These are phyloP conservation scores for Hippopotamyrus pictus DNA, from an alignment of 2,797 vertebrate species.

Conservation along the genomic window DNA sequence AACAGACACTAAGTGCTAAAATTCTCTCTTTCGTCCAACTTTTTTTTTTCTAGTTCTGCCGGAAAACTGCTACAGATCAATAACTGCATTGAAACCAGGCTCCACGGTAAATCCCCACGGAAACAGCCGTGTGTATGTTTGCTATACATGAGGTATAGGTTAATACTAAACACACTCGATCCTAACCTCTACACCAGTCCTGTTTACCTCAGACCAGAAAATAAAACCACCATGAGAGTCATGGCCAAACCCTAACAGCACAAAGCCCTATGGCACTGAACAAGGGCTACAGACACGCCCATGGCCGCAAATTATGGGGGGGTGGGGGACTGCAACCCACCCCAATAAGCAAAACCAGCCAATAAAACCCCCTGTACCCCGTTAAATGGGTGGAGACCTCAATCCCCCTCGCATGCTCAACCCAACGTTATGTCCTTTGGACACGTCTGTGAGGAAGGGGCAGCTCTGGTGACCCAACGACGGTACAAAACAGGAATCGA, in stretches of 20 bases:
- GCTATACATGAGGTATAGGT: background rate
- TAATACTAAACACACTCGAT: background rate
- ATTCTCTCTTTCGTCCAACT: background rate
- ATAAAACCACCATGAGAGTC: background rate
- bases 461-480: background rate
- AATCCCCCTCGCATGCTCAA: background rate
- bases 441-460: background rate
- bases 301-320: background rate
- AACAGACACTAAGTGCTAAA: background rate
- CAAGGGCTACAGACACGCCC: background rate
- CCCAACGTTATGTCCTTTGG: background rate
- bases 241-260: background rate
- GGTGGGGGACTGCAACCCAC: background rate
- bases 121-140: background rate
- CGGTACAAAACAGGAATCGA: background rate
- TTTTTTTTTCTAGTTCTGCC: background rate
- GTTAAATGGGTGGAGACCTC: background rate
- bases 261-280: background rate
- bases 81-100: background rate
- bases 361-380: background rate
- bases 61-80: background rate
- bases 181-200: background rate
- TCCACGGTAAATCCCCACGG: background rate
- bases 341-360: background rate
- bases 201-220: background rate